Percentiles rank a stretch among this genome's conserved stretches.
These are phyloP conservation scores for Tympanoctomys barrerae DNA, from an alignment of 2,797 vertebrate species.

Conservation along the genomic window DNA sequence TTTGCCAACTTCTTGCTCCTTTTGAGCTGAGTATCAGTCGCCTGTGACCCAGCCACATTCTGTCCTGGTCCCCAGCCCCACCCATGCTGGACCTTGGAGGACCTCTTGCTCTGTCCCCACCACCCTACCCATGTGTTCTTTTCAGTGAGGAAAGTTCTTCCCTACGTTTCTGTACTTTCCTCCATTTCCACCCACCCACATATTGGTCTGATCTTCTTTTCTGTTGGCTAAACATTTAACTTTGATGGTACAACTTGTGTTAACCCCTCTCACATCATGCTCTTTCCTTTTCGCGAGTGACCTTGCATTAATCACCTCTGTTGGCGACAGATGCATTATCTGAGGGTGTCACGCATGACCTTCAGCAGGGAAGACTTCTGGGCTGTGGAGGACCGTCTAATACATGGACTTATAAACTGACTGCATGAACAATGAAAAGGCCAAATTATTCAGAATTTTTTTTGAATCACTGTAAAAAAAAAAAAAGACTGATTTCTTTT, in stretches of 20 bases:
- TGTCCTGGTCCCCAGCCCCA: slow-evolving; percentile 26
- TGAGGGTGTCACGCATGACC: slow-evolving; percentile 77
- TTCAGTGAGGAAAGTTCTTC: not conserved
- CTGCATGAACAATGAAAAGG: slow-evolving; percentile 89
- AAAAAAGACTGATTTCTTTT: slow-evolving; percentile 87
- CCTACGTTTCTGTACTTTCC: not conserved
- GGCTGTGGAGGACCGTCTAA: slow-evolving; percentile 80
- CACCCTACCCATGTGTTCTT: slow-evolving; percentile 33
- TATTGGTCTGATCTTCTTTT: slow-evolving; percentile 43
- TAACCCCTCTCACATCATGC: slow-evolving; percentile 70
- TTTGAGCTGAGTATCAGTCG: slow-evolving; percentile 19
- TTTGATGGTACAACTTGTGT: slow-evolving; percentile 64
- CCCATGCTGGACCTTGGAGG: not conserved
- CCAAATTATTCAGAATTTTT: slow-evolving; percentile 87
- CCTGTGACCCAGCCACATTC: slow-evolving; percentile 3
- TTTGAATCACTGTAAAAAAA: slow-evolving; percentile 88
- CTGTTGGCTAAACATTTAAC: slow-evolving; percentile 81
- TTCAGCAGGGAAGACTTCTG: slow-evolving; percentile 79
- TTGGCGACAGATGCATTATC: slow-evolving; percentile 78
- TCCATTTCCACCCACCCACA: not conserved
- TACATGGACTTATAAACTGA: slow-evolving; percentile 85
- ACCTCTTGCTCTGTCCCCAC: not conserved
- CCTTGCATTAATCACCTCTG: slow-evolving; percentile 83
- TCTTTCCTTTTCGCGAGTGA: slow-evolving; percentile 47
- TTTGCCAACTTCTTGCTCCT: slow-evolving; percentile 62